phyloP scores from a whole-genome alignment of 2,113 vertebrate genomes.

The Tylochromis polylepis region DNA sequence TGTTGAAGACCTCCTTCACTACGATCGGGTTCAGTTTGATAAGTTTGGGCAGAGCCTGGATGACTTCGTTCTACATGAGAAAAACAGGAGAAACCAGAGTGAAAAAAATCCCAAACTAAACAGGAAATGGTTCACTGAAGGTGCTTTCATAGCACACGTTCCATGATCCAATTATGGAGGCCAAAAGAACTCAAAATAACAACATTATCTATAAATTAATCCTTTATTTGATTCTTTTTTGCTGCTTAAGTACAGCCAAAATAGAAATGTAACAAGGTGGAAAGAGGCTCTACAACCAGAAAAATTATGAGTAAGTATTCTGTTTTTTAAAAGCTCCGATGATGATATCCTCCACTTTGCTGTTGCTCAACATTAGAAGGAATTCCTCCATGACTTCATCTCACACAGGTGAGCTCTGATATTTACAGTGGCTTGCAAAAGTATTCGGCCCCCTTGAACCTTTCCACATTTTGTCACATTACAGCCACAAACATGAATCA shows the following conservation, averaged over 20 bases:
- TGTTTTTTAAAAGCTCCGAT: no score
- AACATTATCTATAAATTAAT: background rate
- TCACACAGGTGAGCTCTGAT: background rate
- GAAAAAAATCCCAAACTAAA: background rate
- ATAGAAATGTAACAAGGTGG: background rate
- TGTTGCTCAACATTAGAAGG: background rate
- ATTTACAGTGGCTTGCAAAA: no score
- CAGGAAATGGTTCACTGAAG: background rate
- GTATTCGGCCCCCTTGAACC: no score
- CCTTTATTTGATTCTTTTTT: background rate
- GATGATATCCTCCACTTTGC: background rate
- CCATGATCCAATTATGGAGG: background rate
- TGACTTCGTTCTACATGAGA: constrained; percentile 83
- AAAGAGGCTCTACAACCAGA: background rate
- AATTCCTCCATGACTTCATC: background rate
- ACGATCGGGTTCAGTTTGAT: constrained; percentile 97
- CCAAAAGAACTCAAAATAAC: background rate
- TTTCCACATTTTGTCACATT: no score
- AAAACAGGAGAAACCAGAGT: background rate
- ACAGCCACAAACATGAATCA: no score
- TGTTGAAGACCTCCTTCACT: constrained; percentile 97
- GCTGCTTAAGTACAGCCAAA: background rate
- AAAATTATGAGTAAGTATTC: no score
- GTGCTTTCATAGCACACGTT: background rate
- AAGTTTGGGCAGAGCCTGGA: constrained; percentile 91